Evolutionary conservation across 1,140 invertebrate species (phyloP).

Genomic region (Magallana angulata): DNA sequence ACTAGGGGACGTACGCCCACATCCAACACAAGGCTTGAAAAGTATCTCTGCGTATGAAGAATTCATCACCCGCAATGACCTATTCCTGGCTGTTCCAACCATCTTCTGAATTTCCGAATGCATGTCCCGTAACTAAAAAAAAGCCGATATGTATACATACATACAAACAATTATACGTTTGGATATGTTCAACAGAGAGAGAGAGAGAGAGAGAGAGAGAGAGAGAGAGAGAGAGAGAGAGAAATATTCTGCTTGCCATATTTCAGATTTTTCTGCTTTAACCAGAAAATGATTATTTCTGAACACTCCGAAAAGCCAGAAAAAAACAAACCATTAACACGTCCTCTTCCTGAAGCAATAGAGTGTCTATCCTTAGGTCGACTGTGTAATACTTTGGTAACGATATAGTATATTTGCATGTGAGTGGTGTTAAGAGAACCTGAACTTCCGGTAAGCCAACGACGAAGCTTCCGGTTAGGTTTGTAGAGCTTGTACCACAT

Average conservation of each 20-base stretch:
- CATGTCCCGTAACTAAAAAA: neutral
- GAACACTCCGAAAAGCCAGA: too few relatives aligned
- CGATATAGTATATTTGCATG: neutral
- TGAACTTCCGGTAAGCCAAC: neutral
- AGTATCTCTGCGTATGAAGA: neutral
- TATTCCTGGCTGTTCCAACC: neutral
- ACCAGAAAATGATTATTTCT: too few relatives aligned
- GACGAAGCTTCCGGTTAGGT: neutral
- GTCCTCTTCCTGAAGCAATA: neutral
- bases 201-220: too few relatives aligned
- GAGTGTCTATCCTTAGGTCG: neutral
- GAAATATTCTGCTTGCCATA: too few relatives aligned
- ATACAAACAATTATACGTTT: too few relatives aligned
- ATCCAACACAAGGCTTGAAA: neutral
- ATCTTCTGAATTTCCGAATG: neutral
- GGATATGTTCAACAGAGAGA: too few relatives aligned
- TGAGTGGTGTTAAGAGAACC: neutral
- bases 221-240: too few relatives aligned
- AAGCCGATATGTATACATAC: too few relatives aligned
- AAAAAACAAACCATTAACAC: neutral
- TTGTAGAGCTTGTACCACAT: neutral
- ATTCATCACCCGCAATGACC: neutral
- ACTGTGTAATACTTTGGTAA: constrained; percentile 13
- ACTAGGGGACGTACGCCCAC: neutral
- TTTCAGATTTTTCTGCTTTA: too few relatives aligned